Percentiles rank a stretch among this genome's conserved stretches.
Conservation (phyloP, 2,888 invertebrate species). For the Balanococcus diminutus region DNA sequence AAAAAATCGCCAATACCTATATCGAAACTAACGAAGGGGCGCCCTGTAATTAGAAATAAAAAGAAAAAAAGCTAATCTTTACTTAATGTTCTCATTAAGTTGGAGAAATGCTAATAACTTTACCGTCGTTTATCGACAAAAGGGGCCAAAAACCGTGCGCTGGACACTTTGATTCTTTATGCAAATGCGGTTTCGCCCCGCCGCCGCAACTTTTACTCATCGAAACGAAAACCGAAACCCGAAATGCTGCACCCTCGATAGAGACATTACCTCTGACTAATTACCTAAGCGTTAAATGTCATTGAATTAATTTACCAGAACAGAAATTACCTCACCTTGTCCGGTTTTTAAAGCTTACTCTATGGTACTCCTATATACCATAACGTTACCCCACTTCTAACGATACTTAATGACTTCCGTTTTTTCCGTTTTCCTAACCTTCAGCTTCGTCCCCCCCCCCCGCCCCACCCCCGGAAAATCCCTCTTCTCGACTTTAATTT, state of each 20-base stretch:
- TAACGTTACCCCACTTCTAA: constrained; percentile 53
- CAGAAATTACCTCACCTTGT: constrained; percentile 55
- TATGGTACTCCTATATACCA: background rate
- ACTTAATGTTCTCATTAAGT: constrained; percentile 42
- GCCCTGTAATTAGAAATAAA: background rate
- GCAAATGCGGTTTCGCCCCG: constrained; percentile 51
- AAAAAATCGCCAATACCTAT: constrained; percentile 2
- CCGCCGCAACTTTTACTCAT: constrained; percentile 17
- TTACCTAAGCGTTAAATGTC: constrained; percentile 56
- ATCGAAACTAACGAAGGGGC: constrained; percentile 8
- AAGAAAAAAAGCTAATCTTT: constrained; percentile 26
- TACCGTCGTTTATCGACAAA: constrained; percentile 38
- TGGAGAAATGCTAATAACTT: constrained; percentile 51
- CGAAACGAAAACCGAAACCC: constrained; percentile 52
- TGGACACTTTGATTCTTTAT: constrained; percentile 55
- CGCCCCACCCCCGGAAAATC: no score
- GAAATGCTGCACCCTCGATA: constrained; percentile 48
- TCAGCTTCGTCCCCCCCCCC: background rate
- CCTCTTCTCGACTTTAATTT: constrained; percentile 28
- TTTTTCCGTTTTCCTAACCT: constrained; percentile 35
- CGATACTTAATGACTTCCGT: constrained; percentile 56
- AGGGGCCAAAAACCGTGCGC: constrained; percentile 44
- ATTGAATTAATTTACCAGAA: constrained; percentile 56
- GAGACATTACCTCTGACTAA: constrained; percentile 55
- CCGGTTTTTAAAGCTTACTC: constrained; percentile 43